Percentiles rank a stretch among this genome's conserved stretches.
Conservation (phyloP, 2,113 vertebrate species). For the Philantomba maxwellii region DNA sequence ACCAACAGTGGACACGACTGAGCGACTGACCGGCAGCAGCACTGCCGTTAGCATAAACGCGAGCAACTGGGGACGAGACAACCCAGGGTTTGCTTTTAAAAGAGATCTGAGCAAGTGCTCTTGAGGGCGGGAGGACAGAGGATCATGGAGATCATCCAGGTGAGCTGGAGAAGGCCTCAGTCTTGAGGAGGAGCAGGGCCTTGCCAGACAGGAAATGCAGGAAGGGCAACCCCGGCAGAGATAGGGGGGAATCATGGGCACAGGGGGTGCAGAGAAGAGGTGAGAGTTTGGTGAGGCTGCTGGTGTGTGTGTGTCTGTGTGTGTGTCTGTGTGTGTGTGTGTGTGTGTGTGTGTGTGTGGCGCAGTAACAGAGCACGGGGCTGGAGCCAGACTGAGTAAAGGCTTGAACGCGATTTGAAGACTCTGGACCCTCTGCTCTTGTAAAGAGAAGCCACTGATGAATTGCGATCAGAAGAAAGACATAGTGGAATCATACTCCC, state of each 20-base stretch:
- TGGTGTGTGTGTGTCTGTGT: too few relatives aligned
- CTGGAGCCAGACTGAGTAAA: background rate
- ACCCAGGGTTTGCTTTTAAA: background rate
- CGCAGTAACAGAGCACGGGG: accelerated
- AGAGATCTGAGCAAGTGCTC: background rate
- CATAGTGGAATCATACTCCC: accelerated
- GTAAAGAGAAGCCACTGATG: background rate
- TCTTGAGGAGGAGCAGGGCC: background rate
- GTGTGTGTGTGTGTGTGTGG: background rate
- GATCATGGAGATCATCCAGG: background rate
- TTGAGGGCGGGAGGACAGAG: background rate
- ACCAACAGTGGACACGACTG: background rate
- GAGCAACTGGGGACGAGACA: background rate
- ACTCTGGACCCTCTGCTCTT: background rate
- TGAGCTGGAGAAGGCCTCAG: background rate
- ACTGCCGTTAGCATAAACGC: background rate
- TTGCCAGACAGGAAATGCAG: background rate
- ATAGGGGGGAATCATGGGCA: background rate
- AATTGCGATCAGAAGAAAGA: background rate
- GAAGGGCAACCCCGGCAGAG: background rate
- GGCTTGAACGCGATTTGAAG: background rate
- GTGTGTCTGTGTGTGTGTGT: background rate
- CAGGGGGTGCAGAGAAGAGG: background rate
- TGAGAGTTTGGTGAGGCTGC: background rate
- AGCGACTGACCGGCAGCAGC: accelerated